Evolutionary conservation across 2,888 invertebrate genomes (phyloP), one percentile per base, ranked within the genome.

Genomic region (Mythimna loreyi): DNA sequence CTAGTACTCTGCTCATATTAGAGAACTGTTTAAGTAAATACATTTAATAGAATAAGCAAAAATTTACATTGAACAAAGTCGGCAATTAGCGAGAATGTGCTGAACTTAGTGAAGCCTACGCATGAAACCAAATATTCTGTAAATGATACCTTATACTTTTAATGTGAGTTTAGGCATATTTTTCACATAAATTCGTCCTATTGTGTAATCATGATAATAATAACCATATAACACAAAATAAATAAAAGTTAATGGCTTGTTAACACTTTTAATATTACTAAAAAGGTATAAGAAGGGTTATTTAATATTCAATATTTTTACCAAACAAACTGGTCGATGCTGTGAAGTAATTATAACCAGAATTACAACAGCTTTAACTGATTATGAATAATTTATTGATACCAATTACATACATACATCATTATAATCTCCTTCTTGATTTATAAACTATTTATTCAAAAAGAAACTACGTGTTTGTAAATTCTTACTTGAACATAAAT

Each of bases 91-190:
- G 56, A 61, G 43, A 78, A 81, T 78, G 45, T 72, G 77, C 69
- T 67, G 57, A 80, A 71, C 70, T 43, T 57, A 63, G 62, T 64
- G 69, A 77, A 77, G 56, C 80, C 84, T 79, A 84, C 82, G 82
- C 82, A 61, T 69, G 70, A 45, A 69, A 72, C 69, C 66, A 58
- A 71, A 67, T 71, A 71, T 36, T 59, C 36, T 28, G 63, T 80
- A 76, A 72, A 47, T 72, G 55, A 80, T 60, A 80, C 53, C 52
- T 76, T 36, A 45, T 45, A 50, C 56, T 63, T 28, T 30, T 43
- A 59, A 62, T 68, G 50, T 47, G n/a, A 16, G 60, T 56, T 47
- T 62, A 59, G 25, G 62, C 59, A 77, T 65, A 72, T 76, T 67
- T 59, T 69, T 68, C 21, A 65, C 62, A 73, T 68, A 68, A 73